These are phyloP conservation scores for Takifugu ocellatus DNA, from an alignment of 2,797 vertebrate species.

Conservation along the genomic window DNA sequence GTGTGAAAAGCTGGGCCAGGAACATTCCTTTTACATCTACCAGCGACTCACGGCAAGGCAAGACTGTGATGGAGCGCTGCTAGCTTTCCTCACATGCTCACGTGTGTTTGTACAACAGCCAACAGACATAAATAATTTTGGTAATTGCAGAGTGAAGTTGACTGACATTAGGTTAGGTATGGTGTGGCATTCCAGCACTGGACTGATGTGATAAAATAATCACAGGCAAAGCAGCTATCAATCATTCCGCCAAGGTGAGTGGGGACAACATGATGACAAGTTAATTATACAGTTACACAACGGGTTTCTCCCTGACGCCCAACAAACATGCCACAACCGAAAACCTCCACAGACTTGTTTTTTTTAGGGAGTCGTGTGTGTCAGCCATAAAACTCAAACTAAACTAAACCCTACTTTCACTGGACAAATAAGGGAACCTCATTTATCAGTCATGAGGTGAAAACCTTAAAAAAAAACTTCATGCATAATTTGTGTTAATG, in stretches of 20 bases:
- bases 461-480: constrained; percentile 9
- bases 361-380: constrained; percentile 13
- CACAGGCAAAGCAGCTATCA: constrained; percentile 70
- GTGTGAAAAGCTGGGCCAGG: constrained; percentile 32
- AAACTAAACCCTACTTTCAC: constrained; percentile 12
- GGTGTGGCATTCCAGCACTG: constrained; percentile 59
- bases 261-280: constrained; percentile 65
- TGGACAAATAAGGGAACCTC: constrained; percentile 3
- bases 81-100: constrained; percentile 30
- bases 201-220: constrained; percentile 75
- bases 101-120: constrained; percentile 51
- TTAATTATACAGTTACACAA: constrained; percentile 71
- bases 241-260: constrained; percentile 62
- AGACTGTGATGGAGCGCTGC: constrained; percentile 20
- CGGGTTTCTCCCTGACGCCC: constrained; percentile 69
- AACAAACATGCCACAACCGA: constrained; percentile 70
- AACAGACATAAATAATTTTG: constrained; percentile 68
- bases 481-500: constrained; percentile 10
- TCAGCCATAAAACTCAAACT: constrained; percentile 16
- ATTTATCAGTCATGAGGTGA: background rate
- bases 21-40: constrained; percentile 56
- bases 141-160: constrained; percentile 72
- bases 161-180: constrained; percentile 65
- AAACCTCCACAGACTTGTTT: constrained; percentile 43
- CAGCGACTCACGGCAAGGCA: constrained; percentile 27